A percentile compares a stretch with the other conserved stretches of the same genome.
phyloP scores from a whole-genome alignment of 2,888 invertebrate species.

The Plusia festucae region DNA sequence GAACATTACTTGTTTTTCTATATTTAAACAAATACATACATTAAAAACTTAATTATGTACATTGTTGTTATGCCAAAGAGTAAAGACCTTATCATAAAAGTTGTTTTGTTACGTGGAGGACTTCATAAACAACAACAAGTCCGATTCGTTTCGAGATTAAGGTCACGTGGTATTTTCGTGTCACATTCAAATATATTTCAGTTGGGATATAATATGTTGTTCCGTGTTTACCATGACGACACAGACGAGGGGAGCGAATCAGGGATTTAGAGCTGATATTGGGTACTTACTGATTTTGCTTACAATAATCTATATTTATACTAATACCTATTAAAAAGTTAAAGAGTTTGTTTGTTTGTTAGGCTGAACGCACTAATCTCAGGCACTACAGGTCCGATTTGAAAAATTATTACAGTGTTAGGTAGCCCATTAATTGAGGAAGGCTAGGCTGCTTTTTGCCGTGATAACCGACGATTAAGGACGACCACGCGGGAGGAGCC shows the following conservation, averaged over 20 bases:
- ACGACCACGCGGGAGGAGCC: no score
- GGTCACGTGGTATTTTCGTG: slow-evolving; percentile 5
- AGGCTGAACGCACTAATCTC: no score
- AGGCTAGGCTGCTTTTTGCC: no score
- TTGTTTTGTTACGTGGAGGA: slow-evolving; percentile 1
- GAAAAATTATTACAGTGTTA: no score
- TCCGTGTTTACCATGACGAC: slow-evolving; percentile 3
- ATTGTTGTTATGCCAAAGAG: slow-evolving; percentile 11
- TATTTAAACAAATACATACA: not conserved
- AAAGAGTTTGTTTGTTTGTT: no score
- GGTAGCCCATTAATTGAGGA: no score
- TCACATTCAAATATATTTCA: slow-evolving; percentile 2
- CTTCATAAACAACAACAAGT: slow-evolving; percentile 6
- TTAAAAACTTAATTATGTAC: not conserved
- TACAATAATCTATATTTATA: no score
- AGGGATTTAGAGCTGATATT: not conserved
- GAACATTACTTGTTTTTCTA: not conserved
- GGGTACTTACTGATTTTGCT: not conserved
- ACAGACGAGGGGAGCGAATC: not conserved
- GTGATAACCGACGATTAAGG: no score
- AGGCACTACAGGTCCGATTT: no score
- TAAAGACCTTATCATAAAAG: slow-evolving; percentile 6
- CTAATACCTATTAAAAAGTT: no score
- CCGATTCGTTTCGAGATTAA: slow-evolving; percentile 4
- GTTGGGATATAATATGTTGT: not conserved